These are phyloP conservation scores for Sturnus vulgaris DNA, from an alignment of 2,113 vertebrate genomes.

Conservation along the genomic window DNA sequence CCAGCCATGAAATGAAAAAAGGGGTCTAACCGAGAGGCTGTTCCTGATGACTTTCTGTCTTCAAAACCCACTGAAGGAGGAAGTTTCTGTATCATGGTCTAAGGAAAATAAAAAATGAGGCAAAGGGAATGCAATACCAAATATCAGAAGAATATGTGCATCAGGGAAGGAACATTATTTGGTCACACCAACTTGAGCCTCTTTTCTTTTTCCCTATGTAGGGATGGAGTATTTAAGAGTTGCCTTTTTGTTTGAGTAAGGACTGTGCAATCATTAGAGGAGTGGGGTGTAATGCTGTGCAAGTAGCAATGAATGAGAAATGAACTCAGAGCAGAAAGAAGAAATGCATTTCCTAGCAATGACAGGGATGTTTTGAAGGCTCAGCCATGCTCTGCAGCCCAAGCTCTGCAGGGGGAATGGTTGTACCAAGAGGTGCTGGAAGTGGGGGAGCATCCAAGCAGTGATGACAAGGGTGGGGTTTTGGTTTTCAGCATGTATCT, in stretches of 20 bases:
- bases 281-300: neutral
- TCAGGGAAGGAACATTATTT: neutral
- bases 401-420: neutral
- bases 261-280: neutral
- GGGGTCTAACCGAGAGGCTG: neutral
- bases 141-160: neutral
- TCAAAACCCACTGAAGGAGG: neutral
- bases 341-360: neutral
- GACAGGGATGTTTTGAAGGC: neutral
- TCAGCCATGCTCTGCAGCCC: neutral
- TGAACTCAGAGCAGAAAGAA: neutral
- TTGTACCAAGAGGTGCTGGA: neutral
- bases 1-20: neutral
- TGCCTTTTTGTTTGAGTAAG: neutral
- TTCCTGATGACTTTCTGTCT: neutral
- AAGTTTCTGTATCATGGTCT: neutral
- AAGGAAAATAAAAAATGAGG: neutral
- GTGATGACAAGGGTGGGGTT: accelerated
- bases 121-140: neutral
- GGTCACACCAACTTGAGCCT: neutral
- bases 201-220: neutral
- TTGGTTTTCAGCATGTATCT: neutral
- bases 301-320: neutral
- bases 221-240: neutral
- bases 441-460: neutral